A percentile compares a stretch with the other conserved stretches of the same genome.
phyloP scores from a whole-genome alignment of 1,140 invertebrate genomes.

The Rhopalosiphum padi region DNA sequence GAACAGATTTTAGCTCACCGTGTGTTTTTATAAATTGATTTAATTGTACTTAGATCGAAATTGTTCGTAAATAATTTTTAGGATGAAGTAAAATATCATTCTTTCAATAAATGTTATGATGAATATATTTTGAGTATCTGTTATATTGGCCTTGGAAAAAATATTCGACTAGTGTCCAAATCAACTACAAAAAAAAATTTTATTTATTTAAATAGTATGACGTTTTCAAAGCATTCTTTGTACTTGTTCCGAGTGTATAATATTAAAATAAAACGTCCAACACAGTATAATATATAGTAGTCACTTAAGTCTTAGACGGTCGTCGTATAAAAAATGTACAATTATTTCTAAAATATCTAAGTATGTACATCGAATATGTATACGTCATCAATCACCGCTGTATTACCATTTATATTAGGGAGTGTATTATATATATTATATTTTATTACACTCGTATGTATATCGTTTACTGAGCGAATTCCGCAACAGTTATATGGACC shows the following conservation, averaged over 20 bases:
- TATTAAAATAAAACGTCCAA: neutral
- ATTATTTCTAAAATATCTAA: too few relatives aligned
- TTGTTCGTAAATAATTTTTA: neutral
- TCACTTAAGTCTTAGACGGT: neutral
- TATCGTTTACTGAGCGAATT: neutral
- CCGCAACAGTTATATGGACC: neutral
- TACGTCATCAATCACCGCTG: slow-evolving; percentile 6
- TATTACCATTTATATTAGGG: slow-evolving; percentile 27
- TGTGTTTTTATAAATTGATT: too few relatives aligned
- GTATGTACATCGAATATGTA: neutral
- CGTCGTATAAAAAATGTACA: neutral
- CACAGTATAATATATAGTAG: neutral
- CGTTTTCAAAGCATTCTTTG: neutral
- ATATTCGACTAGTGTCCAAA: neutral
- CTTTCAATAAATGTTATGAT: neutral
- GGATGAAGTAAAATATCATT: neutral
- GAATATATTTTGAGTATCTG: neutral
- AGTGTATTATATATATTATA: neutral
- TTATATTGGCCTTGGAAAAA: neutral
- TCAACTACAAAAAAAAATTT: neutral
- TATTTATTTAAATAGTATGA: neutral
- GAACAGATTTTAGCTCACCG: neutral
- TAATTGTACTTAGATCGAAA: neutral
- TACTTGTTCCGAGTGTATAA: neutral
- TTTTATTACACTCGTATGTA: neutral